Evolutionary conservation across 2,888 invertebrate species (phyloP).

Genomic region (Acrocera orbiculus): DNA sequence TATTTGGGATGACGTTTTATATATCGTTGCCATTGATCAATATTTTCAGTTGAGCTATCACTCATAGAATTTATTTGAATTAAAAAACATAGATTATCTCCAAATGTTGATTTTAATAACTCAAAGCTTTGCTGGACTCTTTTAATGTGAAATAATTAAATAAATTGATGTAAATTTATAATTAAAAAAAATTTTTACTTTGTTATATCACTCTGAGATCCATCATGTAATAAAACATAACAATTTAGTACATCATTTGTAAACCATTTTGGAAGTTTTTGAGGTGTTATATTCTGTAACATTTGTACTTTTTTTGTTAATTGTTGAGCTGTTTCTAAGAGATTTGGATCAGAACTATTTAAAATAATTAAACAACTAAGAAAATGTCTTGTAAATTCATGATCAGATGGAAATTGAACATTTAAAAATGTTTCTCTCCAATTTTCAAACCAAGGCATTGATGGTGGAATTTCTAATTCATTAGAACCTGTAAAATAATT

Average conservation of each 20-base stretch:
- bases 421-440: slow-evolving; percentile 85
- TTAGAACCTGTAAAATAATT: slow-evolving; percentile 29
- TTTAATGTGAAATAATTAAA: no score
- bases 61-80: slow-evolving; percentile 74
- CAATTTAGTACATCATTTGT: slow-evolving; percentile 63
- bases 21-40: slow-evolving; percentile 75
- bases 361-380: slow-evolving; percentile 64
- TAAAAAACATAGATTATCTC: slow-evolving; percentile 72
- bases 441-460: slow-evolving; percentile 87
- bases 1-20: slow-evolving; percentile 42
- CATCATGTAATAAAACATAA: slow-evolving; percentile 80
- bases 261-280: slow-evolving; percentile 73
- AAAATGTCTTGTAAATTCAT: slow-evolving; percentile 88
- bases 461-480: slow-evolving; percentile 50
- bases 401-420: slow-evolving; percentile 78
- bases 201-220: slow-evolving; percentile 44
- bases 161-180: no score
- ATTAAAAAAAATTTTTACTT: slow-evolving; percentile 38
- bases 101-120: slow-evolving; percentile 72
- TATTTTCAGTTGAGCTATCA: slow-evolving; percentile 39
- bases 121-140: slow-evolving; percentile 75
- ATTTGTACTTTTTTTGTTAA: slow-evolving; percentile 66
- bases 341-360: slow-evolving; percentile 53
- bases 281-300: slow-evolving; percentile 54
- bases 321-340: slow-evolving; percentile 63